phyloP scores from a whole-genome alignment of 2,113 vertebrate species.

The Murina feae region DNA sequence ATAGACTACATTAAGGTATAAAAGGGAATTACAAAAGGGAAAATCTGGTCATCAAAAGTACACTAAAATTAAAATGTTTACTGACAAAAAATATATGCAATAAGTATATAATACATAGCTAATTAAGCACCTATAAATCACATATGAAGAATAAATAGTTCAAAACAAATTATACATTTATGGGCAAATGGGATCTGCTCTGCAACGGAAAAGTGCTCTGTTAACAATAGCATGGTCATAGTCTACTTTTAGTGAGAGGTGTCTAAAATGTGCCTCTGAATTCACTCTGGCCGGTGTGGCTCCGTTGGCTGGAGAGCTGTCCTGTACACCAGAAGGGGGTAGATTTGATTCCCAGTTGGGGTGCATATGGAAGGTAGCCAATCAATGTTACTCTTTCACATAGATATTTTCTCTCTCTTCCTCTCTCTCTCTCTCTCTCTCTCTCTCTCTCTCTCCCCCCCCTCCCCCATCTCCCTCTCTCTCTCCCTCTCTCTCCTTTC shows the following conservation, averaged over 20 bases:
- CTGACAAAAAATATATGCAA: not conserved
- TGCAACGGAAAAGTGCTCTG: not conserved
- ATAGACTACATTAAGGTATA: not conserved
- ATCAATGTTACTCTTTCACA: not conserved
- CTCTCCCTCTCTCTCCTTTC: too few species aligned
- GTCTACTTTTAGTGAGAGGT: not conserved
- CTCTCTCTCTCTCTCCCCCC: too few species aligned
- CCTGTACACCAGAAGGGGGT: too few species aligned
- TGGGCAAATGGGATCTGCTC: not conserved
- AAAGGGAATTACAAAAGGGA: not conserved
- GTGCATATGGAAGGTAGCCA: too few species aligned
- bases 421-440: not conserved
- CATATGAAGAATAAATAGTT: not conserved
- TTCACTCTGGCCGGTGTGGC: not conserved
- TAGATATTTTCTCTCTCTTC: too few species aligned
- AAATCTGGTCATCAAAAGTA: slow-evolving; percentile 24
- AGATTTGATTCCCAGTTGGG: too few species aligned
- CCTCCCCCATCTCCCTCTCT: too few species aligned
- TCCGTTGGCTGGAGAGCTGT: not conserved
- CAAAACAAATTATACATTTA: not conserved
- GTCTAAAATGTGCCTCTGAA: not conserved
- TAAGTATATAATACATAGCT: not conserved
- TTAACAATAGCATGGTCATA: not conserved
- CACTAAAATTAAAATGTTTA: not conserved
- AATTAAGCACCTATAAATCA: not conserved